Evolutionary conservation across 2,888 invertebrate species (phyloP), one percentile per base, ranked within the genome.

Genomic region (Drosophila peninsularis): DNA sequence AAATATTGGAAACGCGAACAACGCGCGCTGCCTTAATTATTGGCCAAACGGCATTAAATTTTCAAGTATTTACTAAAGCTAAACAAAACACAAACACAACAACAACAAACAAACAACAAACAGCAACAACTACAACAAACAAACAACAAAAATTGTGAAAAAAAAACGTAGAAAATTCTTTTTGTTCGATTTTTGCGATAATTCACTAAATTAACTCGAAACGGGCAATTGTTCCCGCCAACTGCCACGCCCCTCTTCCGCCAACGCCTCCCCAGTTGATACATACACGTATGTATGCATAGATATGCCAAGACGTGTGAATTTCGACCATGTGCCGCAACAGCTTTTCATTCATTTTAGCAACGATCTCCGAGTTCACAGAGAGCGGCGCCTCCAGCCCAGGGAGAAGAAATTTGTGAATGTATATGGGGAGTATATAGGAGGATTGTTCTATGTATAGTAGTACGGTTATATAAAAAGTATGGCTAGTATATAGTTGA

Each of bases 11-110:
- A 50, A 49, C 21, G 13, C 21, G 37, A 54, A 50, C 36, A 67
- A 36, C 56, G 52, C 50, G 37, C 10, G 45, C 61, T 44, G 74
- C 56, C 79, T 84, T 83, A 87, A 87, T 83, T 83, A 83, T 83
- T 87, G 76, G 74, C 82, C 79, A 87, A 83, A 85, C 71, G 83
- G 83, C 83, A 83, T 83, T 83, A 82, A 83, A 85, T 88, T 88
- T 82, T 83, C 88, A 83, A 83, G 83, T 83, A 83, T 83, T 83
- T 83, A 87, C 83, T 77, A 76, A 83, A 83, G 71, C 85, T 82
- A 82, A 83, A 82, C 82, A 88, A 79, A 87, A 83, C 72, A 82
- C 75, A 87, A 73, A 71, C 68, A 80, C 66, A 73, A 52, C 39
- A 63, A 61, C 61, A 73, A 49, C 32, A 49, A 30, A 24, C 24